phyloP scores from a whole-genome alignment of 2,797 vertebrate genomes.

The Centroberyx gerrardi region DNA sequence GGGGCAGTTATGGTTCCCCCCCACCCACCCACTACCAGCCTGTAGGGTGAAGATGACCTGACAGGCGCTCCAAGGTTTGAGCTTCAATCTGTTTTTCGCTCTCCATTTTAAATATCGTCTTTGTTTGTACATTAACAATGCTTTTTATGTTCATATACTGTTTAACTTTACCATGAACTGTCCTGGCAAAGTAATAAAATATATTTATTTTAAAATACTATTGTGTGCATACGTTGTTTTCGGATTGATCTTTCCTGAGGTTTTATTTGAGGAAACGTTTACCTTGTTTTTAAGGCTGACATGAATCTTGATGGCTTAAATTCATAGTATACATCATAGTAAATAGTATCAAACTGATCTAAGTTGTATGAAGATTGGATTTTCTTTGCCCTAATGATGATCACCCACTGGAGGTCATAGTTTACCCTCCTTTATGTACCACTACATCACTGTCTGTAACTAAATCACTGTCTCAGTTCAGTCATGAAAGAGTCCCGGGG shows the following conservation, averaged over 20 bases:
- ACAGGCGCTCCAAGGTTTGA: constrained; percentile 81
- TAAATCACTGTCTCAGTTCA: background rate
- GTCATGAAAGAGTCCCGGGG: constrained; percentile 33
- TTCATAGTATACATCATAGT: too few relatives aligned
- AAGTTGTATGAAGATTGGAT: too few relatives aligned
- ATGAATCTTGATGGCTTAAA: too few relatives aligned
- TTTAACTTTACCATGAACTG: constrained; percentile 98
- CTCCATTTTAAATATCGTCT: constrained; percentile 89
- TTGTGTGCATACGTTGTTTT: constrained; percentile 1
- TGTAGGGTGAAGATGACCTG: constrained; percentile 14
- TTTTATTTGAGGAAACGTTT: background rate
- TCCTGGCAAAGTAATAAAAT: constrained; percentile 99
- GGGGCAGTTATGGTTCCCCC: constrained; percentile 1
- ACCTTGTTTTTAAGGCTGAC: too few relatives aligned
- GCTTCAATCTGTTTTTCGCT: constrained; percentile 79
- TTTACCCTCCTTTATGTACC: too few relatives aligned
- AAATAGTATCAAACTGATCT: too few relatives aligned
- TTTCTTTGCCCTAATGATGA: too few relatives aligned
- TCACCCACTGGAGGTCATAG: too few relatives aligned
- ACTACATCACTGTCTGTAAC: too few relatives aligned
- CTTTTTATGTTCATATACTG: constrained; percentile 99
- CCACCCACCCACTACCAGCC: constrained; percentile 35
- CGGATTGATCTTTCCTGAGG: background rate
- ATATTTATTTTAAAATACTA: constrained; percentile 97
- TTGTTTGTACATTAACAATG: constrained; percentile 97